Percentiles rank a stretch among this genome's conserved stretches.
phyloP scores from a whole-genome alignment of 2,888 invertebrate genomes.

The Zaprionus obscuricornis region DNA sequence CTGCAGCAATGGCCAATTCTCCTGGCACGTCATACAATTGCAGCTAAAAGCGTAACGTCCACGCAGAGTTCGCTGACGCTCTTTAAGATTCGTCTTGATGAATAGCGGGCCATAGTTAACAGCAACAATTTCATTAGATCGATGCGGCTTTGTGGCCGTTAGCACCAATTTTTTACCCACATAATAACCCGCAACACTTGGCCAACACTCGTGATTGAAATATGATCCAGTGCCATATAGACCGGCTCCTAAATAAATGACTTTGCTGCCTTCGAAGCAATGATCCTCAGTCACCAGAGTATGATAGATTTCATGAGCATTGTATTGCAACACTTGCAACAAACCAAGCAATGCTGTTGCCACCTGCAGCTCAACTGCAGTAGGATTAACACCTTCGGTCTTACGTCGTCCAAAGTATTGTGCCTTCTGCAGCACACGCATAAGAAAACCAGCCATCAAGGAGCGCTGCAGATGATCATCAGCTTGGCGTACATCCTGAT shows the following conservation, averaged over 20 bases:
- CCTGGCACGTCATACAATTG: conserved; percentile 88
- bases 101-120: conserved; percentile 95
- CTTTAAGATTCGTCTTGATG: conserved; percentile 84
- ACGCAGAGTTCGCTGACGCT: conserved; percentile 87
- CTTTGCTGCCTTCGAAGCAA: conserved; percentile 81
- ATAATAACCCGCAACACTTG: conserved; percentile 90
- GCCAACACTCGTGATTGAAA: conserved; percentile 93
- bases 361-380: conserved; percentile 85
- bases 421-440: conserved; percentile 88
- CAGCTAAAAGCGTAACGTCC: conserved; percentile 92
- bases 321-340: conserved; percentile 91
- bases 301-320: conserved; percentile 93
- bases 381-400: conserved; percentile 83
- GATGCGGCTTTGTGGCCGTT: conserved; percentile 87
- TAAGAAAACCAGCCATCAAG: conserved; percentile 90
- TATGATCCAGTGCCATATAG: conserved; percentile 90
- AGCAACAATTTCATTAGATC: conserved; percentile 87
- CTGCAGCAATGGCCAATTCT: conserved; percentile 90
- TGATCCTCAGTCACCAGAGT: conserved; percentile 85
- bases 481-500: conserved; percentile 86
- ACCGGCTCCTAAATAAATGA: conserved; percentile 85
- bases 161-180: conserved; percentile 89
- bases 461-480: conserved; percentile 90
- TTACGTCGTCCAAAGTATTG: conserved; percentile 86
- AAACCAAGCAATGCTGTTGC: conserved; percentile 88